Percentiles rank a stretch among this genome's conserved stretches.
Evolutionary conservation across 2,797 vertebrate genomes (phyloP).

Genomic region (Dendrocincla fuliginosa): DNA sequence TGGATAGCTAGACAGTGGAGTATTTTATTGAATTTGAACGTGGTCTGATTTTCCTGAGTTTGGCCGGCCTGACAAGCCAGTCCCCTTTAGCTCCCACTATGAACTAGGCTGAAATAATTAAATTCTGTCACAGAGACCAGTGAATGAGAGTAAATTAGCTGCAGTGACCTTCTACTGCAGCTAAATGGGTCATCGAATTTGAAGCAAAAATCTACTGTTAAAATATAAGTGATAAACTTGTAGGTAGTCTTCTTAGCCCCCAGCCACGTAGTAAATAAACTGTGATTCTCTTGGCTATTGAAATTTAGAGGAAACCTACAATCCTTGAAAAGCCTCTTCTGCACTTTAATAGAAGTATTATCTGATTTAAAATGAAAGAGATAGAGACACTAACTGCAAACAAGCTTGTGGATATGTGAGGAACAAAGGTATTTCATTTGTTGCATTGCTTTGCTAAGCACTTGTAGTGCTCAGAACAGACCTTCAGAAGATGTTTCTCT

Average conservation of each 20-base stretch:
- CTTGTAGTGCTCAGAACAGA: conserved; percentile 45
- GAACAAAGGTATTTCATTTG: background rate
- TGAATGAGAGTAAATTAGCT: conserved; percentile 20
- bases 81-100: background rate
- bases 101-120: conserved; percentile 41
- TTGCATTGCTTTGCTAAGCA: conserved; percentile 33
- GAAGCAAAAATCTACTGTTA: background rate
- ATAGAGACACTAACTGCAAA: background rate
- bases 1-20: background rate
- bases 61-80: background rate
- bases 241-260: background rate
- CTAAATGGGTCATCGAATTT: background rate
- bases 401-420: background rate
- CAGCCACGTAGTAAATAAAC: background rate
- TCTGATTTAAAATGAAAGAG: background rate
- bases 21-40: background rate
- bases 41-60: background rate
- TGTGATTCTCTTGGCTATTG: background rate
- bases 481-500: conserved; percentile 57
- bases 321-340: background rate
- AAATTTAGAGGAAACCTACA: conserved; percentile 8
- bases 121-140: conserved; percentile 42
- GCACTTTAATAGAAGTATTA: background rate
- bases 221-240: background rate
- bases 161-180: conserved; percentile 13